These are phyloP conservation scores for Keiferia lycopersicella DNA, from an alignment of 2,888 invertebrate genomes.

Conservation along the genomic window DNA sequence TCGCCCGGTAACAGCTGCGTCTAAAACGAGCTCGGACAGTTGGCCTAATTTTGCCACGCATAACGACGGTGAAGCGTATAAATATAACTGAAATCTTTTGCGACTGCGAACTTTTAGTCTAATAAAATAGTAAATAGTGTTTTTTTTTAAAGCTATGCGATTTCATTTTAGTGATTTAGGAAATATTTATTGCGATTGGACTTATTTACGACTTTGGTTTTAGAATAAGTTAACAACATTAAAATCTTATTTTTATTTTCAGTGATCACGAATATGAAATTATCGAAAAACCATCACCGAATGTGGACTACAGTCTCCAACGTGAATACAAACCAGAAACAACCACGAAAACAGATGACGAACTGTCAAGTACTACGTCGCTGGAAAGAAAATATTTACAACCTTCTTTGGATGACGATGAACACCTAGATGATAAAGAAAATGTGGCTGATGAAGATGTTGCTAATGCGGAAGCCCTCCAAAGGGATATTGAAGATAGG, in stretches of 20 bases:
- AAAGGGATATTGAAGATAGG: conserved; percentile 83
- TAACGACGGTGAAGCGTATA: conserved; percentile 63
- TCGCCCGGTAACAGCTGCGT: conserved; percentile 72
- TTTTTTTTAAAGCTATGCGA: conserved; percentile 35
- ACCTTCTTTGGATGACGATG: conserved; percentile 77
- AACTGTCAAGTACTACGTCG: conserved; percentile 75
- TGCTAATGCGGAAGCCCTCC: conserved; percentile 77
- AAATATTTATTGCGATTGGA: not conserved
- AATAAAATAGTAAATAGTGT: conserved; percentile 34
- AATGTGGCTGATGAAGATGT: conserved; percentile 54
- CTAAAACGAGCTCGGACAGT: conserved; percentile 77
- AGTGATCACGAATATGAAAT: conserved; percentile 98
- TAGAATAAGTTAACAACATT: not conserved
- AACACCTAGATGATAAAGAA: conserved; percentile 61
- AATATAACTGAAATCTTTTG: conserved; percentile 67
- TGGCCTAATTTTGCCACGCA: conserved; percentile 78
- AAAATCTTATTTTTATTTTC: conserved; percentile 58
- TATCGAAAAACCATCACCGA: conserved; percentile 85
- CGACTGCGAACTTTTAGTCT: conserved; percentile 36
- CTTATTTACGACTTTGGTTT: conserved; percentile 23
- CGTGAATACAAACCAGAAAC: conserved; percentile 58
- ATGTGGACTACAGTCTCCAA: conserved; percentile 64
- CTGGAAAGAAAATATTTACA: conserved; percentile 72
- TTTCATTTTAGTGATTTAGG: conserved; percentile 20
- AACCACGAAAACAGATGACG: conserved; percentile 71